Evolutionary conservation across 2,113 vertebrate genomes (phyloP).

Genomic region (Pangasianodon hypophthalmus): DNA sequence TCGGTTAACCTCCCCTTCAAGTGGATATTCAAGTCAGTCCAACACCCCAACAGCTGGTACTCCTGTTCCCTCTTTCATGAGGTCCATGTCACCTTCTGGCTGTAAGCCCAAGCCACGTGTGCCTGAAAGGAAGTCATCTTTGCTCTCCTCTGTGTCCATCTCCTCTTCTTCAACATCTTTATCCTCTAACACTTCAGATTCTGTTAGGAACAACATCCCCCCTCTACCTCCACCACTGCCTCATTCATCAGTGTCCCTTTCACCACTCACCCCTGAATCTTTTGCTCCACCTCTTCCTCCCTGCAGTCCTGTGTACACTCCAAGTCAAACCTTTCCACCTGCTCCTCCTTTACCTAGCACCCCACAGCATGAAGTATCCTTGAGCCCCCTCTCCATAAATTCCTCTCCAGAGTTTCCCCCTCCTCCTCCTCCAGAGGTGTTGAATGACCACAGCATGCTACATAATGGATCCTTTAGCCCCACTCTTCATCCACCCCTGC

Average conservation of each 20-base stretch:
- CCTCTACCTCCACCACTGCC: conserved; percentile 64
- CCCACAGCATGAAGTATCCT: conserved; percentile 38
- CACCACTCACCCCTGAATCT: conserved; percentile 59
- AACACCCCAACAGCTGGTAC: conserved; percentile 95
- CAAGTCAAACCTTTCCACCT: conserved; percentile 31
- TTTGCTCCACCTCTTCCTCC: conserved; percentile 63
- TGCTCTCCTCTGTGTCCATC: conserved; percentile 87
- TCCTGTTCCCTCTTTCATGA: conserved; percentile 85
- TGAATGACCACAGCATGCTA: conserved; percentile 65
- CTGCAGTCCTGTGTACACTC: conserved; percentile 52
- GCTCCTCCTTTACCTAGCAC: conserved; percentile 56
- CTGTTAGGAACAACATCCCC: conserved; percentile 70
- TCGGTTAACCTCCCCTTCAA: conserved; percentile 91
- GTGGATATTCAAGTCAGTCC: conserved; percentile 97
- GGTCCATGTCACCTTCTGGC: conserved; percentile 81
- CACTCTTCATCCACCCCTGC: conserved; percentile 57
- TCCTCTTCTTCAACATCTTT: conserved; percentile 95
- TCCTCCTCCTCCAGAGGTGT: conserved; percentile 76
- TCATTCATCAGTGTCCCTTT: conserved; percentile 38
- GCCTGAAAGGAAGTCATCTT: conserved; percentile 94
- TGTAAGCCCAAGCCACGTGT: conserved; percentile 86
- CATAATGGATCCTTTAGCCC: conserved; percentile 67
- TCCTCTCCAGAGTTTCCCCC: conserved; percentile 59
- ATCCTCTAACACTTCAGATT: conserved; percentile 90
- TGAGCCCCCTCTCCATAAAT: conserved; percentile 38